A percentile compares a stretch with the other conserved stretches of the same genome.
phyloP scores from a whole-genome alignment of 2,113 vertebrate genomes.

The Garra rufa region DNA sequence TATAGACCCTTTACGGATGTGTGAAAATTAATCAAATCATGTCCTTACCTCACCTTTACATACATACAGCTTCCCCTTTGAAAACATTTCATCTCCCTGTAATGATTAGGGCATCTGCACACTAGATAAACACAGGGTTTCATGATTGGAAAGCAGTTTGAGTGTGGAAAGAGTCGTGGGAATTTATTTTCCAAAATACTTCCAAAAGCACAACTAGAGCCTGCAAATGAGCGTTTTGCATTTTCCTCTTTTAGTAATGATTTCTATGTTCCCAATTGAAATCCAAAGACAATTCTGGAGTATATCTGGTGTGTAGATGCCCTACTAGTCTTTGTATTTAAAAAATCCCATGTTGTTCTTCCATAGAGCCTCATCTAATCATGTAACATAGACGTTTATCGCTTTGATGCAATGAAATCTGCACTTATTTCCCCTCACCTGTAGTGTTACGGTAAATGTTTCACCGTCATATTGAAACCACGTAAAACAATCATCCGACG shows the following conservation, averaged over 20 bases:
- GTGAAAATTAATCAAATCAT: constrained; percentile 20
- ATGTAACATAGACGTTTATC: not conserved
- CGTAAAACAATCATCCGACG: constrained; percentile 55
- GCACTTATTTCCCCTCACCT: constrained; percentile 77
- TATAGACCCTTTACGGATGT: not conserved
- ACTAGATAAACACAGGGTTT: not conserved
- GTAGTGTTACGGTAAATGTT: constrained; percentile 70
- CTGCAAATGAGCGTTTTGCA: not conserved
- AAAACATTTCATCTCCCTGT: not conserved
- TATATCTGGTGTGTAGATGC: not conserved
- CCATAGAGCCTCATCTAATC: constrained; percentile 6
- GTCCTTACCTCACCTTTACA: constrained; percentile 1
- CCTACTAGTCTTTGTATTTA: not conserved
- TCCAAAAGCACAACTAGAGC: not conserved
- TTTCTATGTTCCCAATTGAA: not conserved
- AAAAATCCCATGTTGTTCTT: constrained; percentile 15
- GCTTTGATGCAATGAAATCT: constrained; percentile 58
- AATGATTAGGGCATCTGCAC: not conserved
- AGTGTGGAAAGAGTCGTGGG: not conserved
- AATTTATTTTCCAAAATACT: not conserved
- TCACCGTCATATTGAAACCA: constrained; percentile 63
- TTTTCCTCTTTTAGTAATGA: not conserved
- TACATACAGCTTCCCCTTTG: constrained; percentile 7
- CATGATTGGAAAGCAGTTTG: not conserved
- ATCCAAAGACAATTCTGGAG: not conserved